Evolutionary conservation across 2,888 invertebrate genomes (phyloP).

Genomic region (Apamea epomidion): DNA sequence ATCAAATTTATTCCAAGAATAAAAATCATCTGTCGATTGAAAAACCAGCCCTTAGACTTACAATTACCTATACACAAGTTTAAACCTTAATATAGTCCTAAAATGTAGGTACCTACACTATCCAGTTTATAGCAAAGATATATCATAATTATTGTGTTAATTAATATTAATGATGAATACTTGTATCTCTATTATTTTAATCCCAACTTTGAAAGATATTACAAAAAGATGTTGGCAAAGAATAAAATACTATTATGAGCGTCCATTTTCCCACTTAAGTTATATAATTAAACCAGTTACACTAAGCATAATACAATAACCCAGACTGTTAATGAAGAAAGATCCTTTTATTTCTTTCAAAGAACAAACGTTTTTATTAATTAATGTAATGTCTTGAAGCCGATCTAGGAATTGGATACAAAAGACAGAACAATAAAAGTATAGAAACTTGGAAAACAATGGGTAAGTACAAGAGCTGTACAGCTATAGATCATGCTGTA

Average conservation of each 20-base stretch:
- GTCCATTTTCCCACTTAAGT: slow-evolving; percentile 11
- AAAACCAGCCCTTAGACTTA: background rate
- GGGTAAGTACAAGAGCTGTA: background rate
- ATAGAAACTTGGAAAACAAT: slow-evolving; percentile 14
- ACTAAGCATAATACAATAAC: slow-evolving; percentile 31
- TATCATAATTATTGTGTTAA: background rate
- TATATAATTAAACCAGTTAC: slow-evolving; percentile 20
- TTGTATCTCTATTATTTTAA: background rate
- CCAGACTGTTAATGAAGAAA: slow-evolving; percentile 21
- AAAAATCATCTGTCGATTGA: no score
- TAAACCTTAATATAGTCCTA: background rate
- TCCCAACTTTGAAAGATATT: background rate
- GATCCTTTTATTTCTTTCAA: slow-evolving; percentile 36
- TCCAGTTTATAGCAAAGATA: background rate
- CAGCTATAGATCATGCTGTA: background rate
- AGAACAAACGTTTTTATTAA: slow-evolving; percentile 31
- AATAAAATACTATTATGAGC: slow-evolving; percentile 5
- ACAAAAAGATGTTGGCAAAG: background rate
- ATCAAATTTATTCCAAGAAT: no score
- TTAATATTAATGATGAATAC: background rate
- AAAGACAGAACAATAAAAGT: slow-evolving; percentile 3
- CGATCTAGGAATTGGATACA: slow-evolving; percentile 15
- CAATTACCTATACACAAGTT: no score
- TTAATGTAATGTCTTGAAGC: slow-evolving; percentile 39
- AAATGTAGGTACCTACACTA: background rate